Evolutionary conservation across 2,888 invertebrate genomes (phyloP).

Genomic region (Caenorhabditis sp.): DNA sequence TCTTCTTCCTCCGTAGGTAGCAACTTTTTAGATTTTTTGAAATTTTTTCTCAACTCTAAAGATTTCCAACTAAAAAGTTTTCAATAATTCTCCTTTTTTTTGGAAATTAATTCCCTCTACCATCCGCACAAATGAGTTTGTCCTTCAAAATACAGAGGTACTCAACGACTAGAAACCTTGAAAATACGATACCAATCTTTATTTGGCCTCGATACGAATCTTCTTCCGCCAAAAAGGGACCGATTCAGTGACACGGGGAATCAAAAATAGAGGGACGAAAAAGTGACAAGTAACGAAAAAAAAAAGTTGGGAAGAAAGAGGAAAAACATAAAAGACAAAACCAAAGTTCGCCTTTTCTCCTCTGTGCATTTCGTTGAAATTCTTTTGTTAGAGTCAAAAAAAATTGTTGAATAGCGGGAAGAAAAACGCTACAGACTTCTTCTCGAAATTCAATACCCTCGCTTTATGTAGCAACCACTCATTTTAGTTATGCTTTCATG

Average conservation of each 20-base stretch:
- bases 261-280: background rate
- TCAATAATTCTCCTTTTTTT: background rate
- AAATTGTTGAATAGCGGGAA: background rate
- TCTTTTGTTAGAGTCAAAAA: background rate
- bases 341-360: background rate
- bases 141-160: conserved; percentile 12
- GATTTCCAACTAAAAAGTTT: background rate
- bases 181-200: conserved; percentile 20
- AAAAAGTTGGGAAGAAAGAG: background rate
- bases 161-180: conserved; percentile 15
- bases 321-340: background rate
- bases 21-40: background rate
- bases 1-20: background rate
- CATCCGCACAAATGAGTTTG: conserved; percentile 1
- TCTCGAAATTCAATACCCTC: background rate
- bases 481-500: background rate
- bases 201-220: background rate
- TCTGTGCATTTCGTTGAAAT: background rate
- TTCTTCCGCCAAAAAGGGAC: background rate
- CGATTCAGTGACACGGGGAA: background rate
- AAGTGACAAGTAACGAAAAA: too few species aligned
- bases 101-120: background rate
- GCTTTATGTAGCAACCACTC: background rate
- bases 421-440: background rate
- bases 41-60: background rate